Conservation (phyloP, 2,888 invertebrate genomes). For the Dryobotodes eremita region DNA sequence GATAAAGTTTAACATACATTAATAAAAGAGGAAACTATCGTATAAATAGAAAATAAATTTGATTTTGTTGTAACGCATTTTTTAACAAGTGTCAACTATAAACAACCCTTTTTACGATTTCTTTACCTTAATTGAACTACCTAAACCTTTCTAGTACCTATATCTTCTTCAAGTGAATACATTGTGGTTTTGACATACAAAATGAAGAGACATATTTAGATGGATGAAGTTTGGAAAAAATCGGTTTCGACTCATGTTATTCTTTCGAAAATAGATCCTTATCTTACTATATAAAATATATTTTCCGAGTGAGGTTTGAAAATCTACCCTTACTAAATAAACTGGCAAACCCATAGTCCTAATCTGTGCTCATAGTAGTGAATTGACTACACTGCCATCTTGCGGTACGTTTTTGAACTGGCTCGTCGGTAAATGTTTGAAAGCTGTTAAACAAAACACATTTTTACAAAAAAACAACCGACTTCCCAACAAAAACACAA, state of each 20-base stretch:
- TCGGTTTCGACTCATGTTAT: neutral
- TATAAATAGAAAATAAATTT: too few relatives aligned
- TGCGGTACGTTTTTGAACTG: neutral
- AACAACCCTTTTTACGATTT: too few relatives aligned
- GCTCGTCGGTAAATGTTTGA: neutral
- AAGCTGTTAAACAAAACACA: neutral
- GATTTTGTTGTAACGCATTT: too few relatives aligned
- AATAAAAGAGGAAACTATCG: too few relatives aligned
- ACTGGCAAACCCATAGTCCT: neutral
- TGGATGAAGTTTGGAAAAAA: neutral
- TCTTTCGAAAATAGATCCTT: neutral
- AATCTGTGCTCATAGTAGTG: too few relatives aligned
- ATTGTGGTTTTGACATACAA: neutral
- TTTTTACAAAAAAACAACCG: too few relatives aligned
- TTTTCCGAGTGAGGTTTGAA: neutral
- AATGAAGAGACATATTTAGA: neutral
- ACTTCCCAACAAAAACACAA: too few relatives aligned
- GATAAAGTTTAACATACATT: too few relatives aligned
- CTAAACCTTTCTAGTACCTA: too few relatives aligned
- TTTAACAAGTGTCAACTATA: too few relatives aligned
- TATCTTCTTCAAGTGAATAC: neutral
- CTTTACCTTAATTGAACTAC: too few relatives aligned
- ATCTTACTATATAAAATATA: too few relatives aligned
- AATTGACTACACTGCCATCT: slow-evolving; percentile 5
- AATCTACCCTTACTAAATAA: neutral